Base-by-base conservation (phyloP, 2,113 vertebrate genomes). In the Gallinago media region DNA sequence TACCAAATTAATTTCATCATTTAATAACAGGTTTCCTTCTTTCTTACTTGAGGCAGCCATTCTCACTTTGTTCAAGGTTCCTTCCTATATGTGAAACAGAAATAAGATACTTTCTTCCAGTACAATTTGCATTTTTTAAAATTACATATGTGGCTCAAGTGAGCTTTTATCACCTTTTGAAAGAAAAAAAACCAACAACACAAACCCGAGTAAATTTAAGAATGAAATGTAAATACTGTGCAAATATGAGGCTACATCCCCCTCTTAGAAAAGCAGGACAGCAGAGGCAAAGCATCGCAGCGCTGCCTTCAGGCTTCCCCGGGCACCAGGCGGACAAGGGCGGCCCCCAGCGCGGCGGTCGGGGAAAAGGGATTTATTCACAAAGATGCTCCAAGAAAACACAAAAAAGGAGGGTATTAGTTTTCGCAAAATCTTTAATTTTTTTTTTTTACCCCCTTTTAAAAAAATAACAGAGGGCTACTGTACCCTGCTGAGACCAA, bases 381-480 rank as follows among this genome's bases (percentile, higher is more conserved):
- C 6, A 44, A 21, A 76, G 58, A 85, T 71, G 77, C 55, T 71
- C 58, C 77, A 82, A 73, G 71, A 88, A 96, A 91, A 93, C 79
- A 89, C 44, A 56, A 71, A 38, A 38, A 38, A 38, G 36, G 36
- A 49, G 52, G 20, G 71, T 82, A 91, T 89, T 73, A 72, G 74
- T 79, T 93, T 91, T 92, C 1, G 0, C 36, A 74, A 94, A 95
- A 93, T 80, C 82, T 80, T 66, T 27, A 91, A 86, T 65, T 38
- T 54, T 29, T 3, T 11, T 9, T 61, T 32, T 54, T 26, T 3
- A 7, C 31, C 32, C 32, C 16, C 13, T 82, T 79, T 88, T 36
- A n/a, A 84, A 94, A 94, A 93, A 88, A 63, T 78, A 88, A 96
- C 96, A 96, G 96, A 95, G 91, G 44, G 65, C 88, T 85, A 91